phyloP scores from a whole-genome alignment of 2,797 vertebrate species.

The Orestias chungarensis region DNA sequence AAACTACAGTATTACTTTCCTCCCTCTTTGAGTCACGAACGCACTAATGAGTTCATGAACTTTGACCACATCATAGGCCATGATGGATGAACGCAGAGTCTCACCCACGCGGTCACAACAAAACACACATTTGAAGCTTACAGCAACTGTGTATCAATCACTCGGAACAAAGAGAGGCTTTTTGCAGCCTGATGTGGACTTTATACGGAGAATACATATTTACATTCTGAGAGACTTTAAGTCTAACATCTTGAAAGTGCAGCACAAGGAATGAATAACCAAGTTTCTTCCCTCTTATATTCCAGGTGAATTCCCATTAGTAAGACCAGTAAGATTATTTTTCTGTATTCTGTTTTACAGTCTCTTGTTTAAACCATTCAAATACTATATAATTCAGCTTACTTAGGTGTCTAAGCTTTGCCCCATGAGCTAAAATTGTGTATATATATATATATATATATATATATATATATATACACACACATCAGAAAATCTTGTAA shows the following conservation, averaged over 20 bases:
- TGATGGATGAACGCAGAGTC: conserved; percentile 35
- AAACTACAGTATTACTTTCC: conserved; percentile 30
- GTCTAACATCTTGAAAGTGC: not conserved
- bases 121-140: conserved; percentile 19
- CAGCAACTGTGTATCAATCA: conserved; percentile 46
- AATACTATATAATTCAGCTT: not conserved
- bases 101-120: conserved; percentile 31
- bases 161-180: conserved; percentile 17
- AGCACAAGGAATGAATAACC: not conserved
- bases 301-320: not conserved
- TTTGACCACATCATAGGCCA: conserved; percentile 31
- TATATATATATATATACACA: no score
- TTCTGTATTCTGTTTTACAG: not conserved
- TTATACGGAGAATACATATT: conserved; percentile 10
- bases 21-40: not conserved
- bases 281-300: not conserved
- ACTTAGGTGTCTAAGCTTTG: no score
- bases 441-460: no score
- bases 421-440: no score
- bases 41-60: conserved; percentile 14
- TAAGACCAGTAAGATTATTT: not conserved
- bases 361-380: not conserved
- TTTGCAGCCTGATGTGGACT: conserved; percentile 18
- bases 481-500: no score
- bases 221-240: conserved; percentile 22